These are phyloP conservation scores for Latheticus oryzae DNA, from an alignment of 2,888 invertebrate species.

Conservation along the genomic window DNA sequence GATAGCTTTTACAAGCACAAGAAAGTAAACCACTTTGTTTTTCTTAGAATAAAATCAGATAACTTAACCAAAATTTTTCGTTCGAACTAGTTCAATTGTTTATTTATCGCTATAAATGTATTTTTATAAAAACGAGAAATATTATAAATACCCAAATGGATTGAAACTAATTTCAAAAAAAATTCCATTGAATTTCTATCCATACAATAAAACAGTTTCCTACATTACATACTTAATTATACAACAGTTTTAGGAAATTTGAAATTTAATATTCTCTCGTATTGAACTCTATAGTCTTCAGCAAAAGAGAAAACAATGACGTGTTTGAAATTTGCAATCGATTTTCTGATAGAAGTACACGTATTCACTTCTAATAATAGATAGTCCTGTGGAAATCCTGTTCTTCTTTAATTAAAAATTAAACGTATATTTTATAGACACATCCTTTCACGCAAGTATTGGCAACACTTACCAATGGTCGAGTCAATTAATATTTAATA, in stretches of 20 bases:
- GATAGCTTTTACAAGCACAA: no score
- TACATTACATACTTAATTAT: no score
- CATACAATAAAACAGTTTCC: no score
- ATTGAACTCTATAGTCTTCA: slow-evolving; percentile 7
- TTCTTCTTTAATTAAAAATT: slow-evolving; percentile 16
- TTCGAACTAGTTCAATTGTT: no score
- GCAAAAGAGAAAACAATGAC: slow-evolving; percentile 16
- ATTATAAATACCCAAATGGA: no score
- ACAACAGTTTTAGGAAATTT: background rate
- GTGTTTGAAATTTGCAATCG: slow-evolving; percentile 26
- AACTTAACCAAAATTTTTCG: no score
- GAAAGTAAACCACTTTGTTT: no score
- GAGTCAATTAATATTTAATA: slow-evolving; percentile 17
- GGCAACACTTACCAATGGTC: slow-evolving; percentile 2
- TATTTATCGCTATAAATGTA: no score
- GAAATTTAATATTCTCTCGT: slow-evolving; percentile 10
- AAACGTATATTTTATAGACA: slow-evolving; percentile 23
- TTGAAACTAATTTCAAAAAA: no score
- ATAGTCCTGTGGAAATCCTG: slow-evolving; percentile 6
- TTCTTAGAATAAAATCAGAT: no score
- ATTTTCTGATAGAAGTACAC: slow-evolving; percentile 25
- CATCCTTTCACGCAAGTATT: slow-evolving; percentile 15
- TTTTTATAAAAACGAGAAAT: no score
- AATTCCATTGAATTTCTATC: no score
- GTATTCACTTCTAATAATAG: slow-evolving; percentile 28